Base-by-base conservation (phyloP, 37 sponge, comb jelly and placozoan genomes). In the Theonella swinhoei region DNA sequence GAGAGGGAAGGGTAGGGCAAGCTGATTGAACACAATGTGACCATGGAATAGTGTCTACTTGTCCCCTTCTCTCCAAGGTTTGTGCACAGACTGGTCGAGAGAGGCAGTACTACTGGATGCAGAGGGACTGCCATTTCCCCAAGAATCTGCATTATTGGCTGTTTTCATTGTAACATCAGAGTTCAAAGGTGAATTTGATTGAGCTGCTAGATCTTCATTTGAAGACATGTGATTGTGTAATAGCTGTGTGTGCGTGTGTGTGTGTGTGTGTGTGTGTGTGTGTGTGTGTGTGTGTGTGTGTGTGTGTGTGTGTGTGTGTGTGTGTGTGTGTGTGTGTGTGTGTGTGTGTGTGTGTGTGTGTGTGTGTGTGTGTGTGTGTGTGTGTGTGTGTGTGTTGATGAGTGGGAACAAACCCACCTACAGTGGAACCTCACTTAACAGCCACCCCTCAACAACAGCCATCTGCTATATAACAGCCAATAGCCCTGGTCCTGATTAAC, bases 351-450 rank as follows among this genome's bases (percentile, higher is more conserved):
- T 65, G 25, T 29, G 5, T 65, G 11, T 26, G 29, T 29, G 37
- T 22, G 23, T 33, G 29, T 8, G 72, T 22, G 72, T 19, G 39
- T 37, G 39, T 32, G 39, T 37, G 39, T 71, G 23, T 19, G 23
- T 22, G 39, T 71, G 39, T 71, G 74, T 3, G 43, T 41, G 42
- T 35, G 74, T 38, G 66, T 38, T 40, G 19, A 35, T 73, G 74
- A 28, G 74, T 73, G 74, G 24, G 42, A 35, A 24, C 7, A 29
- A 65, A 65, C 11, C 11, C 14, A 47, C 54, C 7, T 47, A 14
- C 14, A 7, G 54, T 47, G 14, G n/a, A n/a, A n/a, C n/a, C n/a
- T n/a, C n/a, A n/a, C n/a, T n/a, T n/a, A n/a, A n/a, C n/a, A n/a
- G n/a, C n/a, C n/a, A n/a, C n/a, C n/a, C n/a, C n/a, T n/a, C n/a